Percentiles rank a stretch among this genome's conserved stretches.
phyloP scores from a whole-genome alignment of 2,113 vertebrate species.

The Mustela lutreola region DNA sequence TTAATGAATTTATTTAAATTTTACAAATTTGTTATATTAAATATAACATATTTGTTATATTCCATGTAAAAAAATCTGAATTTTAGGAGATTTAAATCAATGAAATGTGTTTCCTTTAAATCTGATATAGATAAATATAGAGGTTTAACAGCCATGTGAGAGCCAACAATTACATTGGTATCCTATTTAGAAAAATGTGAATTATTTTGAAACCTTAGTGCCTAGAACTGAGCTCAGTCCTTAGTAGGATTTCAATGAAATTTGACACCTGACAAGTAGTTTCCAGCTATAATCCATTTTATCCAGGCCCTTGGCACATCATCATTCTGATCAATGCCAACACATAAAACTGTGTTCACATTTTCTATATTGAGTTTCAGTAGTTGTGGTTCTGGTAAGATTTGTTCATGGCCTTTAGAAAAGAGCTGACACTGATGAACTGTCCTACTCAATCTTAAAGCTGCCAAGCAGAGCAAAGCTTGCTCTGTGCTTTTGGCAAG shows the following conservation, averaged over 20 bases:
- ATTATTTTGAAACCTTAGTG: background rate
- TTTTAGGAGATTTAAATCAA: background rate
- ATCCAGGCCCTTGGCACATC: background rate
- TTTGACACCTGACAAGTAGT: background rate
- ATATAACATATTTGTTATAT: background rate
- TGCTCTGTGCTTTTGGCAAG: background rate
- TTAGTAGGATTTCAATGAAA: background rate
- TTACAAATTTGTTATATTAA: background rate
- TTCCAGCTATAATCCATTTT: background rate
- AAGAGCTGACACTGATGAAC: constrained; percentile 50
- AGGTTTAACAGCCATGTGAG: background rate
- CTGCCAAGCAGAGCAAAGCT: background rate
- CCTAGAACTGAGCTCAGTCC: background rate
- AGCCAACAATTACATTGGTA: background rate
- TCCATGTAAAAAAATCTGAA: background rate
- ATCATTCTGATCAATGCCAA: background rate
- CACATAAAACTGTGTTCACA: background rate
- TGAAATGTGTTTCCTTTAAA: background rate
- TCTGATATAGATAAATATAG: background rate
- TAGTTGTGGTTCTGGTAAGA: background rate
- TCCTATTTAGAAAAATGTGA: background rate
- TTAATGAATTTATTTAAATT: background rate
- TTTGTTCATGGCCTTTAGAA: background rate
- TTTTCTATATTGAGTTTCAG: background rate
- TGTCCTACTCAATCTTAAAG: background rate